phyloP scores from a whole-genome alignment of 2,888 invertebrate genomes.

The Lasioglossum figueresi region DNA sequence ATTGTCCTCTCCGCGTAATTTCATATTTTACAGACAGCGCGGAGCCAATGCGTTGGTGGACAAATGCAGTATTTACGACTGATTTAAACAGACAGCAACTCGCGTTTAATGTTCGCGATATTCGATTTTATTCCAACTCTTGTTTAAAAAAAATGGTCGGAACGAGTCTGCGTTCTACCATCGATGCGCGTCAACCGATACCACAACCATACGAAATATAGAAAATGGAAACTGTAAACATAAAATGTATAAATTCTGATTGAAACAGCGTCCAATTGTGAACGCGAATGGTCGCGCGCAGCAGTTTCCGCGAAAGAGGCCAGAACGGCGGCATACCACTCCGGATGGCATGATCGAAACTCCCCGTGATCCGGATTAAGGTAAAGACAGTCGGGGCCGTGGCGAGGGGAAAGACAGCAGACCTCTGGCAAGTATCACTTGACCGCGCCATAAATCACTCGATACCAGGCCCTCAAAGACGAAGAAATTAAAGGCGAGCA shows the following conservation, averaged over 20 bases:
- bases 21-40: not conserved
- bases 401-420: slow-evolving; percentile 2
- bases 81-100: too few species aligned
- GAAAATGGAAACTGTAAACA: too few species aligned
- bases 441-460: slow-evolving; percentile 73
- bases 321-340: not conserved
- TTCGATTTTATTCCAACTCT: too few species aligned
- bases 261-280: too few species aligned
- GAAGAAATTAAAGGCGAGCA: slow-evolving; percentile 61
- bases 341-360: slow-evolving; percentile 31
- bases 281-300: not conserved
- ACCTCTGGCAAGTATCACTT: slow-evolving; percentile 70
- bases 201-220: too few species aligned
- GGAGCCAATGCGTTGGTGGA: not conserved
- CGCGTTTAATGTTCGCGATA: too few species aligned
- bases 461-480: slow-evolving; percentile 56
- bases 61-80: not conserved
- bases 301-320: not conserved
- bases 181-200: too few species aligned
- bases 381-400: slow-evolving; percentile 20
- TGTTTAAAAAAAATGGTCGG: too few species aligned
- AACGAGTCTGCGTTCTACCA: too few species aligned
- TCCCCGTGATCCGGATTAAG: slow-evolving; percentile 47
- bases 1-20: not conserved
- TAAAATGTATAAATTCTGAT: too few species aligned